Evolutionary conservation across 2,113 vertebrate species (phyloP).

Genomic region (Tragelaphus imberbis): DNA sequence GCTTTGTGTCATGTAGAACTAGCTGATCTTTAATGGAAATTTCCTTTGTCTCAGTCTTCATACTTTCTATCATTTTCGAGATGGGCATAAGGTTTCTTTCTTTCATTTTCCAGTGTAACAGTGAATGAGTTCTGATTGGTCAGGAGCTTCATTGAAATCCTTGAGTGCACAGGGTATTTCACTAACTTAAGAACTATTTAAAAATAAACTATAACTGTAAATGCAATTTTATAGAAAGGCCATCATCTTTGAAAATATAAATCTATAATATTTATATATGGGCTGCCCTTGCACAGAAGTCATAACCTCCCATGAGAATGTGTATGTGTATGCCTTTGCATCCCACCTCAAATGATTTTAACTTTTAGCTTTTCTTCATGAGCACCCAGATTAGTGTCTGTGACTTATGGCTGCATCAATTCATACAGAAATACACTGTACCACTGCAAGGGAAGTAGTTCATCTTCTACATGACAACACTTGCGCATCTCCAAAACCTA

Average conservation of each 20-base stretch:
- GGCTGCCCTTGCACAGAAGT: constrained; percentile 56
- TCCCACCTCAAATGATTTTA: constrained; percentile 73
- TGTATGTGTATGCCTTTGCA: constrained; percentile 48
- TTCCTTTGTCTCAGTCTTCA: constrained; percentile 55
- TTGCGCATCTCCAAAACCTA: constrained; percentile 61
- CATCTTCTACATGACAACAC: constrained; percentile 68
- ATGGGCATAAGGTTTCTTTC: constrained; percentile 60
- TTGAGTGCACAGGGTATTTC: constrained; percentile 23
- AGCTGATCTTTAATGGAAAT: constrained; percentile 43
- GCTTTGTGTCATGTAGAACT: not conserved
- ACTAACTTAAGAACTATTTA: constrained; percentile 51
- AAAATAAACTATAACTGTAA: constrained; percentile 69
- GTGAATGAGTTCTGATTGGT: constrained; percentile 58
- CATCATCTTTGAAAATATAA: constrained; percentile 68
- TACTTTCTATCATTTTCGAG: constrained; percentile 64
- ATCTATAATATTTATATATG: constrained; percentile 71
- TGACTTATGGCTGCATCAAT: constrained; percentile 73
- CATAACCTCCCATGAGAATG: constrained; percentile 62
- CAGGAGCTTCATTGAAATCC: constrained; percentile 26
- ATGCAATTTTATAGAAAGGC: constrained; percentile 58
- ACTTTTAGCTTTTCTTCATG: constrained; percentile 68
- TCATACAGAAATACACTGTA: constrained; percentile 62
- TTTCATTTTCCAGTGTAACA: constrained; percentile 59
- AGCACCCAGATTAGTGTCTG: constrained; percentile 53
- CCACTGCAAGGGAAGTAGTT: constrained; percentile 68